Percentiles rank a stretch among this genome's conserved stretches.
Conservation (phyloP, 37 sponge, comb jelly and placozoan genomes). For the Ephydatia muelleri region DNA sequence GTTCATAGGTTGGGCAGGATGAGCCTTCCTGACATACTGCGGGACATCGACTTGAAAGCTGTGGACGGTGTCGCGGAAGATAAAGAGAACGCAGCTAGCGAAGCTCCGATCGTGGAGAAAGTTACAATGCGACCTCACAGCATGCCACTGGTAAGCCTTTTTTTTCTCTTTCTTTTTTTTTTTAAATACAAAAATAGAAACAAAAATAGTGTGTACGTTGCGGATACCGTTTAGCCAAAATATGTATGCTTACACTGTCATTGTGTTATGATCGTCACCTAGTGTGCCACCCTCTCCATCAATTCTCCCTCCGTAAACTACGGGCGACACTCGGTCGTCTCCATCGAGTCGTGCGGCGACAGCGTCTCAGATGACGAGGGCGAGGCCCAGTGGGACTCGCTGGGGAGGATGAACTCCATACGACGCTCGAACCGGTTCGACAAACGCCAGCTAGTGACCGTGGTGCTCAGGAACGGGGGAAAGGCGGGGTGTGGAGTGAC, state of each 20-base stretch:
- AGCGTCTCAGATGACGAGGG: conserved; percentile 34
- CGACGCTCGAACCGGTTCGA: conserved; percentile 44
- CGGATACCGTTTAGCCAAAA: no score
- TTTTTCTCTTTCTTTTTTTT: no score
- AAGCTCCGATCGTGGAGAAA: not conserved
- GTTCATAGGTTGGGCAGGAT: not conserved
- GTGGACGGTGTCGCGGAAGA: not conserved
- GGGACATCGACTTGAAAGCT: conserved; percentile 11
- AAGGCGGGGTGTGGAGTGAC: conserved; percentile 29
- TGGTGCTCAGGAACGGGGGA: conserved; percentile 7
- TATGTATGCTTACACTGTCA: no score
- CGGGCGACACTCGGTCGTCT: conserved; percentile 1
- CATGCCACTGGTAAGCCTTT: not conserved
- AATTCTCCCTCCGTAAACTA: not conserved
- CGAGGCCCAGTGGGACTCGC: conserved; percentile 45
- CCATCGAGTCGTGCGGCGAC: not conserved
- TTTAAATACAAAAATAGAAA: no score
- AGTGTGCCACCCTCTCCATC: not conserved
- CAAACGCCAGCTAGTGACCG: conserved; percentile 31
- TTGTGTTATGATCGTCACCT: not conserved
- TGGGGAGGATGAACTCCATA: conserved; percentile 56
- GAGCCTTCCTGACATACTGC: conserved; percentile 34
- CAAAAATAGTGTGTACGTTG: not conserved
- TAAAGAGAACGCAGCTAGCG: not conserved
- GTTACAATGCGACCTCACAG: not conserved